phyloP scores from a whole-genome alignment of 2,888 invertebrate species.

The Ypsolopha sequella region DNA sequence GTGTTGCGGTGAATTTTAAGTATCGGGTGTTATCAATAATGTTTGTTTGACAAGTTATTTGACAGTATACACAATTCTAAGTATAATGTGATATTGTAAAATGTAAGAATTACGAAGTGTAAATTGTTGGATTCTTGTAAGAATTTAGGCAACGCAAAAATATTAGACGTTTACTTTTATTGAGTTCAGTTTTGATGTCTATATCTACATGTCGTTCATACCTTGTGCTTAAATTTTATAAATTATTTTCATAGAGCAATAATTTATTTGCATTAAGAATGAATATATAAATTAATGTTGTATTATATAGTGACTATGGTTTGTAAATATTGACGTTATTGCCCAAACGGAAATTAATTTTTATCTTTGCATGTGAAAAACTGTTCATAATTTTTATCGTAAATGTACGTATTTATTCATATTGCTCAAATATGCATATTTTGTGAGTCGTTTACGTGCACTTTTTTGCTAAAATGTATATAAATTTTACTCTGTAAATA shows the following conservation, averaged over 20 bases:
- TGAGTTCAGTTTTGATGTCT: constrained; percentile 47
- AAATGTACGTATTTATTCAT: constrained; percentile 48
- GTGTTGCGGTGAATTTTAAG: constrained; percentile 13
- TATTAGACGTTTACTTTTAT: constrained; percentile 24
- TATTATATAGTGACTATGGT: not conserved
- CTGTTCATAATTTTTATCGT: constrained; percentile 1
- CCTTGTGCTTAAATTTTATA: constrained; percentile 19
- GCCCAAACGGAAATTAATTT: not conserved
- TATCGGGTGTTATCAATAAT: constrained; percentile 7
- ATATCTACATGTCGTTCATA: constrained; percentile 10
- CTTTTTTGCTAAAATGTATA: constrained; percentile 64
- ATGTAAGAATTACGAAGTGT: constrained; percentile 38
- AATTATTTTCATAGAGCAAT: constrained; percentile 48
- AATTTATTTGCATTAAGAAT: constrained; percentile 31
- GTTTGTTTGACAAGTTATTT: constrained; percentile 14
- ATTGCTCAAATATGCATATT: constrained; percentile 71
- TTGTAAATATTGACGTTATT: not conserved
- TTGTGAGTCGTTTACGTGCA: constrained; percentile 69
- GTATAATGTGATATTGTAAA: constrained; percentile 51
- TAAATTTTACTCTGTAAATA: constrained; percentile 30
- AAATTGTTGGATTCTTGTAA: constrained; percentile 27
- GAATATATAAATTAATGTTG: constrained; percentile 4
- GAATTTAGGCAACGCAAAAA: constrained; percentile 3
- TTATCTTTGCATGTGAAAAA: constrained; percentile 1
- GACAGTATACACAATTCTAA: constrained; percentile 59